Percentiles rank a stretch among this genome's conserved stretches.
These are phyloP conservation scores for Rotaria magnacalcarata DNA, from an alignment of 2,888 invertebrate species.

Conservation along the genomic window DNA sequence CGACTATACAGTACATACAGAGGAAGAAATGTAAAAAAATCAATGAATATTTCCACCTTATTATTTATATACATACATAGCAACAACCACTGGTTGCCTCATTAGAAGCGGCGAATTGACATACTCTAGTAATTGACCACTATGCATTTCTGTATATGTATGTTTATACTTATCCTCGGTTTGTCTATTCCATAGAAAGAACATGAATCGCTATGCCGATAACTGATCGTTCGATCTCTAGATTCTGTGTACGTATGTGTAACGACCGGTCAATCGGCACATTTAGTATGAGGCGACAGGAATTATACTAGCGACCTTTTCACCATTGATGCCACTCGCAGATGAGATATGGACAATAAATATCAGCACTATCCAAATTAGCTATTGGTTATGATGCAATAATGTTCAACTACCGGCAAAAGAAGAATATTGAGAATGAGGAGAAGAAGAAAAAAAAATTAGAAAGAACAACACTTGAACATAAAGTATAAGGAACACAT, in stretches of 20 bases:
- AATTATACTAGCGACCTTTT: background rate
- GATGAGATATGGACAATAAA: background rate
- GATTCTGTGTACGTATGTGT: background rate
- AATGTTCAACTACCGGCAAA: background rate
- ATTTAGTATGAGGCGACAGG: background rate
- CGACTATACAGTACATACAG: background rate
- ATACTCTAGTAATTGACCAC: background rate
- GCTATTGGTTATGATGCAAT: background rate
- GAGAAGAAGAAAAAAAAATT: background rate
- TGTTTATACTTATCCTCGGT: background rate
- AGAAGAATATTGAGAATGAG: background rate
- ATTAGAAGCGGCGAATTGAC: background rate
- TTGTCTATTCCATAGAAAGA: background rate
- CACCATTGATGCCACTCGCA: background rate
- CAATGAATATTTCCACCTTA: background rate
- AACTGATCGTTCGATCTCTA: background rate
- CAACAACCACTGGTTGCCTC: background rate
- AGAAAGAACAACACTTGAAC: background rate
- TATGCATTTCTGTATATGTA: background rate
- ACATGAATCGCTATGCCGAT: background rate
- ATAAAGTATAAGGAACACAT: background rate
- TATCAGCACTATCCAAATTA: background rate
- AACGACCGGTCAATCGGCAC: constrained; percentile 2
- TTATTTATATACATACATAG: background rate
- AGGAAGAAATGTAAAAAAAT: background rate